phyloP scores from a whole-genome alignment of 2,113 vertebrate genomes.

The Melanerpes aurifrons region DNA sequence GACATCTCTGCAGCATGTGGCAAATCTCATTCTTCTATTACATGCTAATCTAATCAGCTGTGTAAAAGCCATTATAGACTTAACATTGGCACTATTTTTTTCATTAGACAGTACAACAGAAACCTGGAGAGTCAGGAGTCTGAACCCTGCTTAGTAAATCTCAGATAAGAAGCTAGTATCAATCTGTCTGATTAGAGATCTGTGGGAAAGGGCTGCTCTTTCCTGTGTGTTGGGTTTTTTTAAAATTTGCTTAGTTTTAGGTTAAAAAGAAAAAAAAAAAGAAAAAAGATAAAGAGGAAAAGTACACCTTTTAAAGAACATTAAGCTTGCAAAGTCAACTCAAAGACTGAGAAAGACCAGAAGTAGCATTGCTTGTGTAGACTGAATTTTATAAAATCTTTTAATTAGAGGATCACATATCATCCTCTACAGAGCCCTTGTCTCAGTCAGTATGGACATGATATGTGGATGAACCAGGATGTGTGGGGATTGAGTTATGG shows the following conservation, averaged over 20 bases:
- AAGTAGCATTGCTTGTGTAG: not conserved
- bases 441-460: not conserved
- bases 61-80: not conserved
- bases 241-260: not conserved
- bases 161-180: not conserved
- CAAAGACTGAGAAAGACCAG: not conserved
- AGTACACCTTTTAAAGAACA: not conserved
- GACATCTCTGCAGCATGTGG: not conserved
- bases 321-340: not conserved
- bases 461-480: not conserved
- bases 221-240: not conserved
- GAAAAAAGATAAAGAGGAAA: not conserved
- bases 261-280: not conserved
- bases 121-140: not conserved
- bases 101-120: not conserved
- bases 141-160: not conserved
- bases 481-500: slow-evolving; percentile 3
- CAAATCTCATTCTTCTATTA: not conserved
- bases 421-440: not conserved
- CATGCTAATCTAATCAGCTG: not conserved
- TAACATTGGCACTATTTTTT: not conserved
- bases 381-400: not conserved
- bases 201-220: not conserved
- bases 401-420: not conserved
- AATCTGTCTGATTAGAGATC: not conserved